phyloP scores from a whole-genome alignment of 2,888 invertebrate species.

The Phymatocera aterrima region DNA sequence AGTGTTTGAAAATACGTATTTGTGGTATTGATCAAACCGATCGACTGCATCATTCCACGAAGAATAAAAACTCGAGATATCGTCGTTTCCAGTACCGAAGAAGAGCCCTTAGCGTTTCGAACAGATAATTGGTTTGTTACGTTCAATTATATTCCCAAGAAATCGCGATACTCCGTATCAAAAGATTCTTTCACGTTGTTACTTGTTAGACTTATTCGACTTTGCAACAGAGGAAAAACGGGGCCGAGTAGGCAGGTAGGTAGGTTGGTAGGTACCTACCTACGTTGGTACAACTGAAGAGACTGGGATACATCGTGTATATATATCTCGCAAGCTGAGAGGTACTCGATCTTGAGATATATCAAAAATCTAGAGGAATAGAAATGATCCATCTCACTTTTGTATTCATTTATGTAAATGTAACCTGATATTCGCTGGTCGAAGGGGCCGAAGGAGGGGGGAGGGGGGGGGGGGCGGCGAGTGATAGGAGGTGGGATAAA shows the following conservation, averaged over 20 bases:
- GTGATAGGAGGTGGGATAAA: background rate
- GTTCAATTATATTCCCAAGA: slow-evolving; percentile 41
- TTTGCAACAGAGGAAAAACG: background rate
- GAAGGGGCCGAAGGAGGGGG: background rate
- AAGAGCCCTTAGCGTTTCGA: slow-evolving; percentile 33
- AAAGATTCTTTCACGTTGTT: slow-evolving; percentile 41
- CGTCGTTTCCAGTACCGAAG: background rate
- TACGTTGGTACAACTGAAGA: background rate
- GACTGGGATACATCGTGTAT: background rate
- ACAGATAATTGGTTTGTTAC: slow-evolving; percentile 44
- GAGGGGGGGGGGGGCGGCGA: background rate
- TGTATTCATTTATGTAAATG: slow-evolving; percentile 39
- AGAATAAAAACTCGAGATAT: background rate
- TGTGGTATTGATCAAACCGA: background rate
- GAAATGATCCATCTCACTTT: slow-evolving; percentile 6
- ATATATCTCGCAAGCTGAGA: background rate
- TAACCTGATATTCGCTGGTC: background rate
- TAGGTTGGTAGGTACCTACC: no score
- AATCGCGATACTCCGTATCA: slow-evolving; percentile 28
- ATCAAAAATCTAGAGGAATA: slow-evolving; percentile 8
- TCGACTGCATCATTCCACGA: background rate
- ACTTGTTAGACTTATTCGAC: slow-evolving; percentile 31
- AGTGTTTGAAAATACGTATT: background rate
- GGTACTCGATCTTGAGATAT: background rate
- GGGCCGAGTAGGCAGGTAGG: slow-evolving; percentile 10